These are phyloP conservation scores for Trissonchulus sp. DNA, from an alignment of 2,888 invertebrate genomes.

Conservation along the genomic window DNA sequence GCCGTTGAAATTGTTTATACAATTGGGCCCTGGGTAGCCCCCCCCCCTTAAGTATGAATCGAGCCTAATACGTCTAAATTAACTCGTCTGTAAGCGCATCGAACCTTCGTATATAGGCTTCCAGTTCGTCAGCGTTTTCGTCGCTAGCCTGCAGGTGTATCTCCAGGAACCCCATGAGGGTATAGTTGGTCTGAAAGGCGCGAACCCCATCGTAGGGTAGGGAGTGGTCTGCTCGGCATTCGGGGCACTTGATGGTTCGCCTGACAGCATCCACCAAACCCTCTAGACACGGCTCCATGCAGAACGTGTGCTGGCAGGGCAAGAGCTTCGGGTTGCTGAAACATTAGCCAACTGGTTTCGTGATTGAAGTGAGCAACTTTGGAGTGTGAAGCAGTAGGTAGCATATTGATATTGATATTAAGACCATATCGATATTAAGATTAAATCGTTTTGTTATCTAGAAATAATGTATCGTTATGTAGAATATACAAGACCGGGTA, in stretches of 20 bases:
- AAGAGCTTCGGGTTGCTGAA: slow-evolving; percentile 73
- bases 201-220: slow-evolving; percentile 57
- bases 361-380: background rate
- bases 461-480: too few relatives aligned
- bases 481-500: too few relatives aligned
- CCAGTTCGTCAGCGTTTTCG: slow-evolving; percentile 48
- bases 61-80: too few relatives aligned
- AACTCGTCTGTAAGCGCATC: too few relatives aligned
- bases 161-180: slow-evolving; percentile 62
- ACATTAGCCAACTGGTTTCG: too few relatives aligned
- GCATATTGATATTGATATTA: too few relatives aligned
- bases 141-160: slow-evolving; percentile 48
- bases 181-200: slow-evolving; percentile 64
- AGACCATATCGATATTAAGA: too few relatives aligned
- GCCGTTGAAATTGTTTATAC: too few relatives aligned
- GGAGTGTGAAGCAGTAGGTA: too few relatives aligned
- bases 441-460: too few relatives aligned
- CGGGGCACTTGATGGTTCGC: slow-evolving; percentile 61
- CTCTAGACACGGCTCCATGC: slow-evolving; percentile 97
- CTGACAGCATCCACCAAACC: slow-evolving; percentile 85
- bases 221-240: slow-evolving; percentile 60
- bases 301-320: slow-evolving; percentile 99
- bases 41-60: too few relatives aligned
- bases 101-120: slow-evolving; percentile 49
- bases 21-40: too few relatives aligned